A percentile compares a stretch with the other conserved stretches of the same genome.
Evolutionary conservation across 1,140 invertebrate species (phyloP).

Genomic region (Capitella teleta): DNA sequence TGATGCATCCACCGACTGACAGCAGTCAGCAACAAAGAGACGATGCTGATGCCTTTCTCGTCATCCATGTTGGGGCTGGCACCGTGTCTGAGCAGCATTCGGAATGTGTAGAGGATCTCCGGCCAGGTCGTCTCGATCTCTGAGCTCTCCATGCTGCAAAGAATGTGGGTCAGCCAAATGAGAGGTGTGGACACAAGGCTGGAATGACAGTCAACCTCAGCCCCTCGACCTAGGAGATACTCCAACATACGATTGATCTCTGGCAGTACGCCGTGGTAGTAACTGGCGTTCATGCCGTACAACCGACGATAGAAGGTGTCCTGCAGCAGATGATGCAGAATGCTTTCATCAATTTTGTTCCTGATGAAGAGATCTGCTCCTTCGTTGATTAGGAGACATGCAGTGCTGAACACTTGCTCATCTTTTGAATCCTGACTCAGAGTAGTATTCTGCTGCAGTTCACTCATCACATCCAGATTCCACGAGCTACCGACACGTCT

Average conservation of each 20-base stretch:
- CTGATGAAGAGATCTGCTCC: not conserved
- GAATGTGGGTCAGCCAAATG: slow-evolving; percentile 1
- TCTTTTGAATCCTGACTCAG: not conserved
- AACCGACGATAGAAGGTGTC: not conserved
- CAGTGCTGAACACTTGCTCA: not conserved
- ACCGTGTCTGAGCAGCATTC: slow-evolving; percentile 29
- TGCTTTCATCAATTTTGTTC: not conserved
- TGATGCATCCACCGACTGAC: slow-evolving; percentile 3
- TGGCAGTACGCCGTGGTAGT: slow-evolving; percentile 5
- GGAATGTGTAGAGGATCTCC: slow-evolving; percentile 9
- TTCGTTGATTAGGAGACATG: not conserved
- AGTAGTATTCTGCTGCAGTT: not conserved
- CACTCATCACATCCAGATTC: not conserved
- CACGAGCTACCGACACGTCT: not conserved
- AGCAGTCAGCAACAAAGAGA: not conserved
- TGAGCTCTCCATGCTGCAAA: slow-evolving; percentile 3
- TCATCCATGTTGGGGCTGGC: slow-evolving; percentile 35
- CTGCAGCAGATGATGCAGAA: not conserved
- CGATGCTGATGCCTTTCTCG: slow-evolving; percentile 12
- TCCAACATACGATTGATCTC: slow-evolving; percentile 3
- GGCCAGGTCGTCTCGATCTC: not conserved
- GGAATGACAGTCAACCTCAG: not conserved
- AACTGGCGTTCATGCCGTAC: slow-evolving; percentile 3
- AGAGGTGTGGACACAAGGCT: not conserved
- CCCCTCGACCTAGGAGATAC: not conserved